Evolutionary conservation across 1,140 invertebrate genomes (phyloP).

Genomic region (Zaprionus vittiger): DNA sequence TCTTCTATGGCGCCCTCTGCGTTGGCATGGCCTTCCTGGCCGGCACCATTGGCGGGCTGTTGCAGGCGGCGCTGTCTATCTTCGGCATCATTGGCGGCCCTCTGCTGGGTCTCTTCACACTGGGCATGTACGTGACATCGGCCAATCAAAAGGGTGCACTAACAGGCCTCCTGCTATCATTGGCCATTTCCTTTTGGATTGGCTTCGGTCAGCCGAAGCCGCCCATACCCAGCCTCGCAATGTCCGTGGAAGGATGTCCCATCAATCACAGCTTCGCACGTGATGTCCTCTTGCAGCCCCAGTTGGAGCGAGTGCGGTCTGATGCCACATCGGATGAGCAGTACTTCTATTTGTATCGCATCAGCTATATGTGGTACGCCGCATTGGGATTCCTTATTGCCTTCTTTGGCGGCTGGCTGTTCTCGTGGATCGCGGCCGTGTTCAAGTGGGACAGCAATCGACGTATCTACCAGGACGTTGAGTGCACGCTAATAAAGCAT

Average conservation of each 20-base stretch:
- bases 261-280: slow-evolving; percentile 37
- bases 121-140: slow-evolving; percentile 89
- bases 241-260: slow-evolving; percentile 87
- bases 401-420: slow-evolving; percentile 88
- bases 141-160: slow-evolving; percentile 90
- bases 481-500: slow-evolving; percentile 84
- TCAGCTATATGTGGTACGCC: slow-evolving; percentile 96
- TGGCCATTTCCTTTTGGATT: slow-evolving; percentile 92
- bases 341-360: slow-evolving; percentile 78
- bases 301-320: background rate
- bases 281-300: slow-evolving; percentile 33
- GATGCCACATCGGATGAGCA: slow-evolving; percentile 9
- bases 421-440: slow-evolving; percentile 84
- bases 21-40: slow-evolving; percentile 89
- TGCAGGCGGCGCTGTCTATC: slow-evolving; percentile 91
- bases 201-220: slow-evolving; percentile 93
- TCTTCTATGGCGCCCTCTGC: slow-evolving; percentile 89
- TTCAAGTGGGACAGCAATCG: slow-evolving; percentile 71
- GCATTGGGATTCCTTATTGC: slow-evolving; percentile 89
- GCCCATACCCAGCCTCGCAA: slow-evolving; percentile 85
- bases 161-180: slow-evolving; percentile 87
- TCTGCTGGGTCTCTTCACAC: slow-evolving; percentile 90
- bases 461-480: slow-evolving; percentile 63
- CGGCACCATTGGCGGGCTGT: slow-evolving; percentile 89
- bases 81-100: slow-evolving; percentile 93